phyloP scores from a whole-genome alignment of 1,140 invertebrate species.

The Caenorhabditis tropicalis region DNA sequence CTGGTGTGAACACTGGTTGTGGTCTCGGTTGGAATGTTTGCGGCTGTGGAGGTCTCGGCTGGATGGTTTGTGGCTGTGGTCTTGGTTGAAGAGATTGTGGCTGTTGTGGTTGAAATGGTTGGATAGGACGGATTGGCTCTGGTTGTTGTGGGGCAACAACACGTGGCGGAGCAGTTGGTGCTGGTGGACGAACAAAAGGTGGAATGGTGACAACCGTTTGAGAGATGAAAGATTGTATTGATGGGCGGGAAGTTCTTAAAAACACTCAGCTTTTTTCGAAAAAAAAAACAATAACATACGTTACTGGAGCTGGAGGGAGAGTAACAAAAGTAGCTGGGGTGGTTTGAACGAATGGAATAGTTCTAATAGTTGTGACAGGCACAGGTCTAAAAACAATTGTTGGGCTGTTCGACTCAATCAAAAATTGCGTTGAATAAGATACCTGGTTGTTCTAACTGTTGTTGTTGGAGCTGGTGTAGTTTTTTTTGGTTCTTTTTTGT shows the following conservation, averaged over 20 bases:
- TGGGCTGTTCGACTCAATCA: too few species aligned
- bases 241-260: background rate
- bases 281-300: conserved; percentile 29
- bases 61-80: conserved; percentile 34
- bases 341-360: conserved; percentile 36
- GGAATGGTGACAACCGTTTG: conserved; percentile 51
- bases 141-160: conserved; percentile 52
- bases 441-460: background rate
- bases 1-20: conserved; percentile 48
- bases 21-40: conserved; percentile 53
- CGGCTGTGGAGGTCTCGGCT: too few species aligned
- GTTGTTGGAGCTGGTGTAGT: conserved; percentile 55
- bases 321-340: conserved; percentile 18
- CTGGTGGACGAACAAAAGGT: conserved; percentile 49
- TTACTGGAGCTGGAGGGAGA: conserved; percentile 27
- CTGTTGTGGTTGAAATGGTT: conserved; percentile 50
- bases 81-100: conserved; percentile 44
- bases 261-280: background rate
- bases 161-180: conserved; percentile 28
- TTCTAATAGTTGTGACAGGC: conserved; percentile 51
- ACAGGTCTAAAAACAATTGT: conserved; percentile 49
- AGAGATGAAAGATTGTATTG: background rate
- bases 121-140: conserved; percentile 44
- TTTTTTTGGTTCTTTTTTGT: conserved; percentile 56
- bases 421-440: too few species aligned